A percentile compares a stretch with the other conserved stretches of the same genome.
These are phyloP conservation scores for Imbricaverruca yamaguchii DNA, from an alignment of 2,888 invertebrate species.

Conservation along the genomic window DNA sequence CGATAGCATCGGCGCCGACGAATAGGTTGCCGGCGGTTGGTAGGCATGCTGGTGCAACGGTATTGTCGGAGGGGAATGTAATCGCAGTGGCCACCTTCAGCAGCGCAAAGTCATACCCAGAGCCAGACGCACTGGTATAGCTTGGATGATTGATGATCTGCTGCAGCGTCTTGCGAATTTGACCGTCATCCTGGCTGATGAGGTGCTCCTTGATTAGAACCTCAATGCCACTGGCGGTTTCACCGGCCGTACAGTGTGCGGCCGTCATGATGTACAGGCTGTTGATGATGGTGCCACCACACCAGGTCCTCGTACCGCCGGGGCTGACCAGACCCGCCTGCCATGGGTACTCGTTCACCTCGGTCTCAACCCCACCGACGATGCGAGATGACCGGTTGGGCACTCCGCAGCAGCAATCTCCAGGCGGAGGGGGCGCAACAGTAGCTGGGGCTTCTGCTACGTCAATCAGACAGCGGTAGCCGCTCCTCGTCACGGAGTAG, in stretches of 20 bases:
- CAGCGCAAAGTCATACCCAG: slow-evolving; percentile 24
- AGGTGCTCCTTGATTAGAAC: slow-evolving; percentile 18
- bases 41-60: slow-evolving; percentile 25
- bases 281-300: slow-evolving; percentile 19
- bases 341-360: slow-evolving; percentile 6
- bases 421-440: background rate
- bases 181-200: background rate
- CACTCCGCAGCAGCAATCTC: background rate
- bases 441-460: background rate
- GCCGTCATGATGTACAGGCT: slow-evolving; percentile 14
- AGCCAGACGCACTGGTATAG: background rate
- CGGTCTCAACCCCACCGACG: slow-evolving; percentile 1
- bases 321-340: background rate
- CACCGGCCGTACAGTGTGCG: slow-evolving; percentile 1
- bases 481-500: no score
- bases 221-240: background rate
- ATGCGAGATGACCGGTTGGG: background rate
- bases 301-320: background rate
- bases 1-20: slow-evolving; percentile 15
- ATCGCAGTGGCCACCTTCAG: slow-evolving; percentile 21
- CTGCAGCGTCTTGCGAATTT: background rate
- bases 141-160: background rate
- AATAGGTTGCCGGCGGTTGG: slow-evolving; percentile 8
- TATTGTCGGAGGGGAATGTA: slow-evolving; percentile 15
- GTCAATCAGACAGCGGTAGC: background rate